Base-by-base conservation (phyloP, 2,113 vertebrate species). In the Glareola pratincola region DNA sequence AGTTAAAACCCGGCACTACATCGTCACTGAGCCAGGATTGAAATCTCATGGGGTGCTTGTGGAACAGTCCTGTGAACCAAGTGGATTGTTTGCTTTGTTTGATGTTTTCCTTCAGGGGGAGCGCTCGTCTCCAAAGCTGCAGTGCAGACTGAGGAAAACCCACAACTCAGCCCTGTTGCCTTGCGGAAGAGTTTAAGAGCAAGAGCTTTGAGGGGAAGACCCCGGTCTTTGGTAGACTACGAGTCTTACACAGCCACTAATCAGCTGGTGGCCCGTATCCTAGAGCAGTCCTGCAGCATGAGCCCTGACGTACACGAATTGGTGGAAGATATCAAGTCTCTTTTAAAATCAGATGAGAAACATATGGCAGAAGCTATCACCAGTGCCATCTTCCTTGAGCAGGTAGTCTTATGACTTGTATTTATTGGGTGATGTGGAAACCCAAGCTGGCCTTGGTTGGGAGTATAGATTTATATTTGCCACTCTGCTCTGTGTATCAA, bases 331-430 rank as follows among this genome's bases (percentile, higher is more conserved):
- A 99, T 98, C 56, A 98, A 98, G 32, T 98, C 97, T 5, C 97
- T 99, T n/a, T 95, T 99, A 91, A 98, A 98, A 95, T 98, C 98
- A 1, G 99, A 99, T 17, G 98, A 99, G 95, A 98, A 99, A 63
- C 98, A 98, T 84, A 99, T 98, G 99, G 98, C 99, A 62, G 99
- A 99, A 96, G 98, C 98, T 12, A 98, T 99, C 56, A 98, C 97
- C 41, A 99, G 98, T 60, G 98, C 99, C 86, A 98, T 96, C 85
- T 98, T 98, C 88, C 98, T 99, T 51, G 98, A 99, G 60, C 98
- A 99, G 98, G 98, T 98, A 98, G 64, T 47, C 95, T 48, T 23
- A 54, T 68, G 54, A 30, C 12, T 53, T 56, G 6, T 21, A 30
- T n/a, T 64, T 26, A 15, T 62, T 2, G 10, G 10, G 6, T 24